These are phyloP conservation scores for Polydesmus complanatus DNA, from an alignment of 2,888 invertebrate species.

Conservation along the genomic window DNA sequence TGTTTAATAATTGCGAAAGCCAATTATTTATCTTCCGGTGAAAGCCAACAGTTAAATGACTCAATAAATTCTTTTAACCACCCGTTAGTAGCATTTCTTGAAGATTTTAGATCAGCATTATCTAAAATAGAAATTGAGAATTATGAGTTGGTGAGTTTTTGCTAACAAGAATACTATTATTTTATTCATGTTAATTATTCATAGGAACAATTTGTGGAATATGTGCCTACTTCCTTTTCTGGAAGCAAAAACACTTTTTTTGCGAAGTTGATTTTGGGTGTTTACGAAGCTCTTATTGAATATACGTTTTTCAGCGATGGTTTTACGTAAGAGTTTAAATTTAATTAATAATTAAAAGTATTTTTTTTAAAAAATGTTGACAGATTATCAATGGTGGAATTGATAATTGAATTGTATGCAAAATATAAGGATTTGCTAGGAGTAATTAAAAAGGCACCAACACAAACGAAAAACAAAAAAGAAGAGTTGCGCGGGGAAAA, in stretches of 20 bases:
- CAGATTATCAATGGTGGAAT: neutral
- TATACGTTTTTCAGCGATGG: neutral
- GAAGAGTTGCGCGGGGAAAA: neutral
- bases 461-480: neutral
- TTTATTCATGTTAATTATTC: neutral
- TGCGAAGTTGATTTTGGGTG: neutral
- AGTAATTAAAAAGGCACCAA: neutral
- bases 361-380: neutral
- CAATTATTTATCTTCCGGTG: neutral
- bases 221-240: neutral
- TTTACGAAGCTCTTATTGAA: slow-evolving; percentile 10
- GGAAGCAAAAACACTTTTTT: slow-evolving; percentile 1
- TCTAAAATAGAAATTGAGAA: slow-evolving; percentile 11
- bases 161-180: neutral
- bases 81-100: neutral
- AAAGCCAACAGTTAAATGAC: neutral
- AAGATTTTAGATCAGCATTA: slow-evolving; percentile 1
- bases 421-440: neutral
- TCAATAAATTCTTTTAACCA: neutral
- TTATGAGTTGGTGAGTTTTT: slow-evolving; percentile 9
- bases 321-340: neutral
- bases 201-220: slow-evolving; percentile 3
- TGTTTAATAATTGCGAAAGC: slow-evolving; percentile 1
- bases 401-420: neutral
- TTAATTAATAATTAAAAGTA: neutral